Percentiles rank a stretch among this genome's conserved stretches.
Conservation (phyloP, 2,113 vertebrate species). For the Sterna hirundo region DNA sequence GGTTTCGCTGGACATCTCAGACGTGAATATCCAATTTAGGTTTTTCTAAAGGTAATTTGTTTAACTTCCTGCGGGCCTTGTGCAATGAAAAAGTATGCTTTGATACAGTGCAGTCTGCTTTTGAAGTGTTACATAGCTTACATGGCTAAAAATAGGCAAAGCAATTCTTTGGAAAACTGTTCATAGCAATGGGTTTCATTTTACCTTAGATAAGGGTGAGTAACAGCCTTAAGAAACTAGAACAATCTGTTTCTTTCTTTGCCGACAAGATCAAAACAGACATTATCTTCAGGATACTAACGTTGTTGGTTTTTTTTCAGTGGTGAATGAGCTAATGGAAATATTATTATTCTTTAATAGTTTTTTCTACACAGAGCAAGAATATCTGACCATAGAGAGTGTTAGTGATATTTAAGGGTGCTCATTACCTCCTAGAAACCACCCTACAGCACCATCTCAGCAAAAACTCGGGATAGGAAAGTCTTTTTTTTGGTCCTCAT, state of each 20-base stretch:
- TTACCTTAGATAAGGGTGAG: constrained; percentile 60
- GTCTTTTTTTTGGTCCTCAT: not conserved
- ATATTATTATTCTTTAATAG: not conserved
- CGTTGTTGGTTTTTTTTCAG: not conserved
- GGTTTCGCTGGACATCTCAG: not conserved
- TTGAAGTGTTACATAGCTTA: not conserved
- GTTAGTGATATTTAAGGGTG: not conserved
- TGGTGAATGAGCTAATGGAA: constrained; percentile 42
- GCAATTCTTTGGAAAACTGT: constrained; percentile 58
- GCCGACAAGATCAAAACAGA: constrained; percentile 48
- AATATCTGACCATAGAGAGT: not conserved
- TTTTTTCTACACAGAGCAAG: not conserved
- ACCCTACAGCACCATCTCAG: not conserved
- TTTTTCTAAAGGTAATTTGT: not conserved
- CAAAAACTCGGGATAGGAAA: not conserved
- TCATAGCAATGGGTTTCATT: constrained; percentile 46
- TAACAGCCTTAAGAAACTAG: constrained; percentile 54
- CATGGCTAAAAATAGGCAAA: constrained; percentile 42
- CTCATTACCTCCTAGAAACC: not conserved
- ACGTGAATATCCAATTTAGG: not conserved
- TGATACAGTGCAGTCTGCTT: not conserved
- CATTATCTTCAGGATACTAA: constrained; percentile 9
- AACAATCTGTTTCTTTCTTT: constrained; percentile 41
- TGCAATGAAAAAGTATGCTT: not conserved
- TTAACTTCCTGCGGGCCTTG: not conserved